phyloP scores from a whole-genome alignment of 2,888 invertebrate genomes.

The Eupelmus urozonus region DNA sequence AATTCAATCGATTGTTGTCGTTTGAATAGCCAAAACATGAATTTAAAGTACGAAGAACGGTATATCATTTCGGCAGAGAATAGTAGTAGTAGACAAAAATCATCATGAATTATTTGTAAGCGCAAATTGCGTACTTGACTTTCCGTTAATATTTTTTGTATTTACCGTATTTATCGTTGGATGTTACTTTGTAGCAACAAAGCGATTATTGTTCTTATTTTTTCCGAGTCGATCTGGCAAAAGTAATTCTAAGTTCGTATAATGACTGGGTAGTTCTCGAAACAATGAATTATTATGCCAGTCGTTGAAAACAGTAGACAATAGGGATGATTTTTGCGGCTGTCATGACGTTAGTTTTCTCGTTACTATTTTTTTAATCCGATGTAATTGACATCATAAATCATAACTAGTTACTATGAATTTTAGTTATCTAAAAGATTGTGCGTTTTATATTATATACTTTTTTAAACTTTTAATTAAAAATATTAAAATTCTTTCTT shows the following conservation, averaged over 20 bases:
- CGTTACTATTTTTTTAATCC: background rate
- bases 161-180: background rate
- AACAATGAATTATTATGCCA: conserved; percentile 53
- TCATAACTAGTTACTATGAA: conserved; percentile 21
- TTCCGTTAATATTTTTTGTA: background rate
- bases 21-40: background rate
- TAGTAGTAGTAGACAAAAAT: background rate
- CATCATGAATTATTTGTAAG: conserved; percentile 1
- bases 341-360: conserved; percentile 23
- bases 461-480: too few species aligned
- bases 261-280: conserved; percentile 47
- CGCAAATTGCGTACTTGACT: background rate
- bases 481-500: too few species aligned
- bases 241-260: conserved; percentile 41
- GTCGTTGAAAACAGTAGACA: conserved; percentile 48
- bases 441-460: too few species aligned
- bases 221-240: conserved; percentile 9
- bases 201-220: conserved; percentile 30
- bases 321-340: conserved; percentile 46
- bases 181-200: conserved; percentile 28
- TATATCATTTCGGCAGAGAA: conserved; percentile 1
- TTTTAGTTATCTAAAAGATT: conserved; percentile 15
- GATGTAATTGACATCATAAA: conserved; percentile 35
- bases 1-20: background rate
- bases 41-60: background rate